These are phyloP conservation scores for Amblyornis subalaris DNA, from an alignment of 2,113 vertebrate genomes.

Conservation along the genomic window DNA sequence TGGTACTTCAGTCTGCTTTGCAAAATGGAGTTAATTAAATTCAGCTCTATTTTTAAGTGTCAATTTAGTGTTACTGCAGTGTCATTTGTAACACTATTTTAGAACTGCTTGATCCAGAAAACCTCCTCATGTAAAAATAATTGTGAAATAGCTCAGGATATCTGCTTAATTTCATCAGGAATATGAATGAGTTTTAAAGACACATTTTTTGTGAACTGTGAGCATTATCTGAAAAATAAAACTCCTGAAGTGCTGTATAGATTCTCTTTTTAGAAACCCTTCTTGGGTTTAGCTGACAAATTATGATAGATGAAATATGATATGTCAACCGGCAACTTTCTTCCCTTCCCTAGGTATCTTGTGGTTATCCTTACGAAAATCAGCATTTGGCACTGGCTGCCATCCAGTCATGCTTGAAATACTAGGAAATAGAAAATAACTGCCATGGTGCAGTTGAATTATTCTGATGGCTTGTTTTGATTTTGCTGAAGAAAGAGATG, in stretches of 20 bases:
- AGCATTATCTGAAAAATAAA: background rate
- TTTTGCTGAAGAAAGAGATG: slow-evolving; percentile 47
- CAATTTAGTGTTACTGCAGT: background rate
- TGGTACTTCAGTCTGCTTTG: background rate
- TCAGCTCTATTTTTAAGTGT: background rate
- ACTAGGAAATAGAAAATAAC: slow-evolving; percentile 35
- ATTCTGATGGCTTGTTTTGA: slow-evolving; percentile 52
- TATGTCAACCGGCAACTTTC: background rate
- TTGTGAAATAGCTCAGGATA: background rate
- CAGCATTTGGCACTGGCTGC: slow-evolving; percentile 35
- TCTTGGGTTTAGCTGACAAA: slow-evolving; percentile 36
- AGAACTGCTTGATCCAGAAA: background rate
- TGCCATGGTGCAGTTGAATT: background rate
- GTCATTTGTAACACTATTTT: background rate
- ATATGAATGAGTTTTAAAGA: background rate
- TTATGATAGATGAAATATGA: slow-evolving; percentile 45
- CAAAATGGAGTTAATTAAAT: background rate
- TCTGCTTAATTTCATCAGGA: background rate
- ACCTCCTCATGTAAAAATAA: background rate
- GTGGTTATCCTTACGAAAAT: slow-evolving; percentile 32
- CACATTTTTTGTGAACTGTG: background rate
- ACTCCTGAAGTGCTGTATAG: background rate
- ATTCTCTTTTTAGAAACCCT: slow-evolving; percentile 35
- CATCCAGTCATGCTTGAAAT: slow-evolving; percentile 33
- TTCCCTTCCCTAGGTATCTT: slow-evolving; percentile 13